Evolutionary conservation across 2,113 vertebrate species (phyloP), one percentile per base, ranked within the genome.

Genomic region (Collichthys lucidus): DNA sequence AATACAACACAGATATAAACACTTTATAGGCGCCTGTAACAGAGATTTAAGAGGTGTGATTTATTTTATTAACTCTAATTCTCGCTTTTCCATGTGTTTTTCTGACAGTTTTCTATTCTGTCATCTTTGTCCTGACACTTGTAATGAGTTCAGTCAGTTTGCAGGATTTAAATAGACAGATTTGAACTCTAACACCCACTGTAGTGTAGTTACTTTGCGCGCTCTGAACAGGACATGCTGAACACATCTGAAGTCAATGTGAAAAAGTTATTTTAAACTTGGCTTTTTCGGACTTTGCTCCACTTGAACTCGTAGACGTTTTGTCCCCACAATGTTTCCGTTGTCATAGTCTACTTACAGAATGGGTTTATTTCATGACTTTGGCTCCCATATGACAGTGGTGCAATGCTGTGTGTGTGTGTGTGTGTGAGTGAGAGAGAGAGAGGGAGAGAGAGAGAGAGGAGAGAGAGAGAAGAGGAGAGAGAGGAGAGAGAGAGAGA

Each of bases 321-420:
- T 79, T 74, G 84, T 83, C 78, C 74, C 77, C 80, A 82, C 75
- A 84, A 52, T 83, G 89, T 91, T 89, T 90, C 89, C 79, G 69
- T 85, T 86, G 89, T 88, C 77, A 88, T 83, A 77, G 87, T 87
- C 82, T 74, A 50, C 80, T 83, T 80, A 70, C 76, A 87, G 78
- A 89, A 88, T 61, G 79, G 62, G 53, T 46, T 86, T 67, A 73
- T 90, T 90, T 89, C 85, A 88, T 88, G 89, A 87, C 80, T 86
- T 84, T 90, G 88, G 83, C 86, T 88, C 42, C 40, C 42, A 81
- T 62, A 83, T 86, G 86, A 89, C 89, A 84, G 85, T 88, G 75
- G 80, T 83, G 82, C 82, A 83, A 66, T 74, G 69, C 74, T 42
- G 49, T 75, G 60, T 65, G 50, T 57, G 72, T 75, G 56, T 62